These are phyloP conservation scores for Oriolus oriolus DNA, from an alignment of 2,113 vertebrate genomes.

Conservation along the genomic window DNA sequence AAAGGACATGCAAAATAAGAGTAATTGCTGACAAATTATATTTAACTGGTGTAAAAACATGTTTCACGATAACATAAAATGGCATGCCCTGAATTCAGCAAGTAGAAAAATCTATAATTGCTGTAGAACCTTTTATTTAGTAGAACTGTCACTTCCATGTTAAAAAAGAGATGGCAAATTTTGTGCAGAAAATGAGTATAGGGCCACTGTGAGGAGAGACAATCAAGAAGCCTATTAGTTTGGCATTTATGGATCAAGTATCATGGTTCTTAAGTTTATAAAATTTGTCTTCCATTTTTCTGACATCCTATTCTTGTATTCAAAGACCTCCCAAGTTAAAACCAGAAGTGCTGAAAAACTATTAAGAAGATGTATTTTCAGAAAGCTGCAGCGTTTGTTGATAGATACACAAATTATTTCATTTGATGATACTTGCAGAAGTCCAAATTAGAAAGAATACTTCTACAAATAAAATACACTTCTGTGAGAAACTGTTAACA, in stretches of 20 bases:
- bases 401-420: background rate
- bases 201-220: background rate
- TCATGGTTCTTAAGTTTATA: background rate
- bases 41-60: background rate
- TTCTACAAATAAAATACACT: background rate
- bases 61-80: background rate
- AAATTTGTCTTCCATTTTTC: background rate
- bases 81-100: background rate
- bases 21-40: constrained; percentile 31
- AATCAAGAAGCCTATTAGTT: background rate
- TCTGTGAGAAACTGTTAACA: background rate
- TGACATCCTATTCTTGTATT: background rate
- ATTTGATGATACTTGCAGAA: background rate
- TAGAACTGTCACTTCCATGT: background rate
- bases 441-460: background rate
- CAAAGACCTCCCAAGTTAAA: background rate
- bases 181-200: background rate
- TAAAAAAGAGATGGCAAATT: background rate
- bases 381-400: background rate
- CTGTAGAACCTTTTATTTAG: background rate
- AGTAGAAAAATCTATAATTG: background rate
- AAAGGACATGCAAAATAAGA: constrained; percentile 43
- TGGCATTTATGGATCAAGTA: background rate
- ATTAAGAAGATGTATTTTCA: background rate
- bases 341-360: background rate